These are phyloP conservation scores for Ennomos fuscantarius DNA, from an alignment of 2,888 invertebrate species.

Conservation along the genomic window DNA sequence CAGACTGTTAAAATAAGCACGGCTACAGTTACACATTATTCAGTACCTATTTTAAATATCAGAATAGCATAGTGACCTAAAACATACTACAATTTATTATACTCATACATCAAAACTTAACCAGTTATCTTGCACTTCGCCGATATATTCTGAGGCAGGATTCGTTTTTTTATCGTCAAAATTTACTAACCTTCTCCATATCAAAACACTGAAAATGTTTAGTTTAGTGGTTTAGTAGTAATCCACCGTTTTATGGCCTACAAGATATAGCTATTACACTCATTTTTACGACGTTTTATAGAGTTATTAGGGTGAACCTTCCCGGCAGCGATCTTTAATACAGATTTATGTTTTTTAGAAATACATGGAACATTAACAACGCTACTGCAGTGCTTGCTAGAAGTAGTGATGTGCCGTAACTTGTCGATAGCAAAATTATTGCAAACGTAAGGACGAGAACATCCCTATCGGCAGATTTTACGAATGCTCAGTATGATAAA, in stretches of 20 bases:
- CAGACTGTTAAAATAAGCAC: too few species aligned
- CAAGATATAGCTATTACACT: constrained; percentile 9
- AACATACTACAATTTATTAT: too few species aligned
- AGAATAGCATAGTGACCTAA: too few species aligned
- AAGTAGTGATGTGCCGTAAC: constrained; percentile 17
- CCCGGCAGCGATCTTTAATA: not conserved
- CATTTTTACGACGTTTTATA: constrained; percentile 17
- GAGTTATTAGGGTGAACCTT: constrained; percentile 3
- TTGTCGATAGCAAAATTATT: constrained; percentile 44
- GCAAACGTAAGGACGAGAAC: constrained; percentile 56
- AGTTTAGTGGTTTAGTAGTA: constrained; percentile 6
- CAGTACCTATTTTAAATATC: too few species aligned
- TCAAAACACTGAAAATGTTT: not conserved
- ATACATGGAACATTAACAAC: constrained; percentile 13
- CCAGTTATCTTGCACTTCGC: too few species aligned
- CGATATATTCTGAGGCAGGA: too few species aligned
- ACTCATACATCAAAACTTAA: too few species aligned
- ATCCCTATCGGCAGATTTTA: constrained; percentile 72
- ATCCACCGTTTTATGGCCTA: constrained; percentile 11
- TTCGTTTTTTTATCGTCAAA: too few species aligned
- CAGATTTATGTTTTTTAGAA: constrained; percentile 4
- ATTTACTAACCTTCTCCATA: too few species aligned
- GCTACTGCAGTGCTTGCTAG: constrained; percentile 3
- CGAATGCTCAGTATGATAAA: constrained; percentile 77
- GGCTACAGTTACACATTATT: too few species aligned